Base-by-base conservation (phyloP, 2,113 vertebrate genomes). In the Emydura subglobosa region DNA sequence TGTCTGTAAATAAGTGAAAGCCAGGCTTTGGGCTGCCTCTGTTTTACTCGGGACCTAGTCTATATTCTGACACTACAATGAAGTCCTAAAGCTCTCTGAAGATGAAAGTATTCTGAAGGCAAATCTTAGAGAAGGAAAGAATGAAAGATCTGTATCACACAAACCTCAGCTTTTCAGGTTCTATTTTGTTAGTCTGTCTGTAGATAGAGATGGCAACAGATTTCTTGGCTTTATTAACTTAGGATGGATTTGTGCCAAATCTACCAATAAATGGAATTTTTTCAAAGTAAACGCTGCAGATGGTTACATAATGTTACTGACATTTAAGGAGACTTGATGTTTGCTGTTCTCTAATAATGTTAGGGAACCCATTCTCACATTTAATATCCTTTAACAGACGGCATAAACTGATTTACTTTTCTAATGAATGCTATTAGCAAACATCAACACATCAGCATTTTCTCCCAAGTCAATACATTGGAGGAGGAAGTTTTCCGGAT, bases 81-180 rank as follows among this genome's bases (percentile, higher is more conserved):
- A 44, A 76, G 93, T 95, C 88, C 94, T 85, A 54, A 95, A 93
- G 44, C 61, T 54, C 84, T 93, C 79, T 86, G 95, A 95, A 96
- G 78, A 93, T 89, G 89, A 96, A 93, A 93, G 55, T 31, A 80
- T 49, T 87, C 31, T 83, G 76, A 96, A 85, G 78, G 78, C 54
- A 94, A 87, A 84, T 53, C 89, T 92, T 87, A 42, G 65, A 82
- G 93, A 86, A 79, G 25, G 7, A 84, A 72, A 24, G 82, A 27
- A 53, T n/a, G 55, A 74, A 81, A 86, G 17, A 89, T 68, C 25
- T 57, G 44, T 31, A 49, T 59, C 68, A 82, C 49, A 89, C 90
- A 72, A 39, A 88, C 55, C 13, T 81, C 57, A 17, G 39, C 74
- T 51, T 80, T 91, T 44, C 39, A 81, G 50, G 50, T 74, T n/a